Conservation (phyloP, 2,113 vertebrate genomes). For the Burhinus oedicnemus region DNA sequence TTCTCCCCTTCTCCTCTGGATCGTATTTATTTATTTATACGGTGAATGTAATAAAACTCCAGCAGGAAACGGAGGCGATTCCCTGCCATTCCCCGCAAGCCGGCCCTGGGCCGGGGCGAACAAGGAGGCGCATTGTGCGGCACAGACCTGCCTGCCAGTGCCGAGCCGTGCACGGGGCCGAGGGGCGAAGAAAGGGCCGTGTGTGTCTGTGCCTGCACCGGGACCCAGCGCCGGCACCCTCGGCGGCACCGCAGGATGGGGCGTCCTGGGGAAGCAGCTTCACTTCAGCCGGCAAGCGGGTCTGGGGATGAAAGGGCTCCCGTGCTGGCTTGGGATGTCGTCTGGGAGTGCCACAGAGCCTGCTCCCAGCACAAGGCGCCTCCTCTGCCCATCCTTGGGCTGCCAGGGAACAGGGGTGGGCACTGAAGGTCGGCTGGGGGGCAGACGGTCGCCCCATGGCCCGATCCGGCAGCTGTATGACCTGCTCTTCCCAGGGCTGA, state of each 20-base stretch:
- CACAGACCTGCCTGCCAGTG: constrained; percentile 17
- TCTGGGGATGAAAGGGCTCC: background rate
- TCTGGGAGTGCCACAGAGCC: background rate
- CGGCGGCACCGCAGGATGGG: accelerated
- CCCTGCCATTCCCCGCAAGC: constrained; percentile 63
- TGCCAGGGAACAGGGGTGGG: background rate
- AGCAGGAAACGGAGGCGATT: constrained; percentile 73
- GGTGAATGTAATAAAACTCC: constrained; percentile 70
- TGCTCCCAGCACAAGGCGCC: background rate
- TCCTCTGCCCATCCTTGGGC: background rate
- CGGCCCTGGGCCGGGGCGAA: background rate
- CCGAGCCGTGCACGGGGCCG: background rate
- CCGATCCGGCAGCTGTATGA: accelerated
- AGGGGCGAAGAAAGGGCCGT: constrained; percentile 27
- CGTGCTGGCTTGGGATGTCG: background rate
- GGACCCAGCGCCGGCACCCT: background rate
- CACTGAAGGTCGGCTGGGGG: background rate
- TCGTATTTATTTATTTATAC: constrained; percentile 72
- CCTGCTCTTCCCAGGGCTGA: background rate
- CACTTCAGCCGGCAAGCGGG: accelerated
- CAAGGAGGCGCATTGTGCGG: constrained; percentile 66
- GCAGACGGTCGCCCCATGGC: accelerated
- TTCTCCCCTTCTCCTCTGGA: constrained; percentile 23
- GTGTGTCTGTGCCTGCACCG: background rate
- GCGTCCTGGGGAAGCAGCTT: background rate